Evolutionary conservation across 2,888 invertebrate genomes (phyloP).

Genomic region (Poecilobothrus nobilitatus): DNA sequence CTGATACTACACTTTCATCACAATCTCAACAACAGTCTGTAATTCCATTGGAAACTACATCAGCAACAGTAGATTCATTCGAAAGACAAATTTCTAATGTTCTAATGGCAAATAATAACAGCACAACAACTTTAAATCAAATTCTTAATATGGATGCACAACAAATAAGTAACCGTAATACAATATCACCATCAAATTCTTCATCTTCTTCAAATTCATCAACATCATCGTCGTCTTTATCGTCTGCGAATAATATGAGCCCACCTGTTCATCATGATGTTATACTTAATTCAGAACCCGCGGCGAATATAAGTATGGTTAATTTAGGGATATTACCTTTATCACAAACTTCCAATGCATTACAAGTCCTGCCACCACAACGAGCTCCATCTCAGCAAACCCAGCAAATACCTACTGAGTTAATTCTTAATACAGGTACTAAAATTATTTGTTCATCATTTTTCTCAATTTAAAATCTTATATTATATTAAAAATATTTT

Average conservation of each 20-base stretch:
- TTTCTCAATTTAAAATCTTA: conserved; percentile 2
- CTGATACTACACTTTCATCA: conserved; percentile 2
- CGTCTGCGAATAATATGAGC: conserved; percentile 22
- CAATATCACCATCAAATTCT: neutral
- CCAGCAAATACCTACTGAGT: conserved; percentile 48
- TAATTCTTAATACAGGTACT: conserved; percentile 53
- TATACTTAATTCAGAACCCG: conserved; percentile 40
- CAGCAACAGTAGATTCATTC: neutral
- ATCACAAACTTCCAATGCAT: conserved; percentile 13
- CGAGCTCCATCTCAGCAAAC: conserved; percentile 17
- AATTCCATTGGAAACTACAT: neutral
- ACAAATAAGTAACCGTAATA: conserved; percentile 22
- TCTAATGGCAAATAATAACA: neutral
- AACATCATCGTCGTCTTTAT: conserved; percentile 30
- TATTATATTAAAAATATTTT: too few relatives aligned
- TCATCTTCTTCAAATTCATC: conserved; percentile 39
- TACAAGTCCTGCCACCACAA: conserved; percentile 20
- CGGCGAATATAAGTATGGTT: conserved; percentile 34
- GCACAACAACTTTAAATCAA: conserved; percentile 33
- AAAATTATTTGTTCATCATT: conserved; percentile 47
- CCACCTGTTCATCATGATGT: conserved; percentile 35
- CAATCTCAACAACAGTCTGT: neutral
- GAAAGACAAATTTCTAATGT: neutral
- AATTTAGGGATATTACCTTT: conserved; percentile 30
- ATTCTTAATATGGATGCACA: conserved; percentile 36